Percentiles rank a stretch among this genome's conserved stretches.
Conservation (phyloP, 2,113 vertebrate species). For the Machaerirhynchus nigripectus region DNA sequence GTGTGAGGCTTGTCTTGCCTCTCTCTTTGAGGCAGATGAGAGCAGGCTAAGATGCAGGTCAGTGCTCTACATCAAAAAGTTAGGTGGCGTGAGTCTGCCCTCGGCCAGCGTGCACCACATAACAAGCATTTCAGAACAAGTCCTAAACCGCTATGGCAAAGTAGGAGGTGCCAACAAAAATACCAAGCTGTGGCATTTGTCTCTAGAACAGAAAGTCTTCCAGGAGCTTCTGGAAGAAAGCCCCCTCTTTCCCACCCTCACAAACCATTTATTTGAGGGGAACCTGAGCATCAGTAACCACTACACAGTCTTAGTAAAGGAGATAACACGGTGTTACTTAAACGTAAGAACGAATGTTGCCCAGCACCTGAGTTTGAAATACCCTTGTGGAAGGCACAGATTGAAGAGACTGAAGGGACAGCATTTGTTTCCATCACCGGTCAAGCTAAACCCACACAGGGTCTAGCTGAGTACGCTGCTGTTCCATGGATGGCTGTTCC, state of each 20-base stretch:
- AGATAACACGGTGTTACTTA: conserved; percentile 46
- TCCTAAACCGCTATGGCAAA: background rate
- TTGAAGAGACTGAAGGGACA: background rate
- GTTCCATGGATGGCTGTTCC: background rate
- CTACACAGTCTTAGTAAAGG: conserved; percentile 49
- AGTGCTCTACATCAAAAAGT: conserved; percentile 53
- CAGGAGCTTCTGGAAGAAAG: conserved; percentile 43
- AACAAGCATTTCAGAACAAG: conserved; percentile 11
- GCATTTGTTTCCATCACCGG: background rate
- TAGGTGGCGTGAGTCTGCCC: conserved; percentile 31
- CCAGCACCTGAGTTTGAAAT: background rate
- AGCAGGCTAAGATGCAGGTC: background rate
- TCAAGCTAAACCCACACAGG: background rate
- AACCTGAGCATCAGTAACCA: conserved; percentile 48
- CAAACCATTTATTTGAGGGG: conserved; percentile 45
- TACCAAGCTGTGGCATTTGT: background rate
- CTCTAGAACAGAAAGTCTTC: conserved; percentile 50
- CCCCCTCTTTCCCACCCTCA: conserved; percentile 46
- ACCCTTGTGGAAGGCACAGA: background rate
- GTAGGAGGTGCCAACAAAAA: background rate
- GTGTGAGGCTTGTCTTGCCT: conserved; percentile 50
- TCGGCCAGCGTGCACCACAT: conserved; percentile 4
- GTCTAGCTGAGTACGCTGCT: background rate
- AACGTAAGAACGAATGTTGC: background rate
- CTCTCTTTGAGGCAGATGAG: conserved; percentile 44